phyloP scores from a whole-genome alignment of 2,888 invertebrate species.

The Bembecia ichneumoniformis region DNA sequence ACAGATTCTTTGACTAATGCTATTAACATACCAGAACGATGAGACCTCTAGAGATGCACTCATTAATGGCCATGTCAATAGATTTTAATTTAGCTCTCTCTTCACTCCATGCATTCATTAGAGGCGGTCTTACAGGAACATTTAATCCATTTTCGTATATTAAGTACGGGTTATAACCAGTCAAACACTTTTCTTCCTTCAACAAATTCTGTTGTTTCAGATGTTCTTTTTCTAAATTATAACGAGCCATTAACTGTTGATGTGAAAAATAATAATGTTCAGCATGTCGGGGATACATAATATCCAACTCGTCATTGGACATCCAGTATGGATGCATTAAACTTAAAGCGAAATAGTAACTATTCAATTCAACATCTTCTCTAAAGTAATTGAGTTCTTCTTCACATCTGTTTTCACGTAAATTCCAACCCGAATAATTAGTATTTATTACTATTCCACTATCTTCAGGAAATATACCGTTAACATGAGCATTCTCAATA shows the following conservation, averaged over 20 bases:
- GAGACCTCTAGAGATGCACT: conserved; percentile 48
- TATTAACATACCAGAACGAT: conserved; percentile 41
- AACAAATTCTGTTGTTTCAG: conserved; percentile 11
- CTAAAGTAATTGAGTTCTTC: conserved; percentile 74
- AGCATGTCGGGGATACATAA: conserved; percentile 40
- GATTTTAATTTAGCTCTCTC: conserved; percentile 37
- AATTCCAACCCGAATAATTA: conserved; percentile 67
- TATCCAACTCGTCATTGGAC: conserved; percentile 53
- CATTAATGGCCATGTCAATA: conserved; percentile 50
- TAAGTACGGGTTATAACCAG: conserved; percentile 42
- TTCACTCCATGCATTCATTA: conserved; percentile 28
- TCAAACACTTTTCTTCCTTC: conserved; percentile 18
- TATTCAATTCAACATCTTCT: conserved; percentile 75
- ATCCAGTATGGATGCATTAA: conserved; percentile 74
- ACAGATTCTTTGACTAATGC: too few species aligned
- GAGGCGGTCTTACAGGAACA: conserved; percentile 42
- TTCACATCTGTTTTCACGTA: conserved; percentile 54
- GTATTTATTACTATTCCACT: conserved; percentile 38
- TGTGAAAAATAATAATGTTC: conserved; percentile 53
- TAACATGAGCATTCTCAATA: conserved; percentile 24
- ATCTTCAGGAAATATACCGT: conserved; percentile 30
- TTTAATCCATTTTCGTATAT: conserved; percentile 52
- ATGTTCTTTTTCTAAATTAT: conserved; percentile 44
- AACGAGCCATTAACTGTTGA: conserved; percentile 48
- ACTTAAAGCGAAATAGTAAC: conserved; percentile 72